Percentiles rank a stretch among this genome's conserved stretches.
These are phyloP conservation scores for Drosophila tanythrix DNA, from an alignment of 2,888 invertebrate species.

Conservation along the genomic window DNA sequence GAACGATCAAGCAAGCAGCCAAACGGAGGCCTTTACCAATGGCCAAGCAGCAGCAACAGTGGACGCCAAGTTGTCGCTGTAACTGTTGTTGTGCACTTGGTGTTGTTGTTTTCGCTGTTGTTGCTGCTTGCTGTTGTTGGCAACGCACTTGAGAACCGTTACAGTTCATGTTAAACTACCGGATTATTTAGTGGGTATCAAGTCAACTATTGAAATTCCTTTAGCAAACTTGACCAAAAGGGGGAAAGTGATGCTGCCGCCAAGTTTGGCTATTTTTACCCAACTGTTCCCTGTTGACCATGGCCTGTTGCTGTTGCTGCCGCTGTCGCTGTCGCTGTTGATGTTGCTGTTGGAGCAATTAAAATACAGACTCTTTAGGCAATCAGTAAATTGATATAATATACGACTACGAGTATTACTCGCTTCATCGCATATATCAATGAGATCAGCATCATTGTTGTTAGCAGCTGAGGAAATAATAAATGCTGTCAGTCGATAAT, in stretches of 20 bases:
- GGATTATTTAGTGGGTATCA: slow-evolving; percentile 29
- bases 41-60: slow-evolving; percentile 30
- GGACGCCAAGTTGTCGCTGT: slow-evolving; percentile 42
- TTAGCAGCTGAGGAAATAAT: slow-evolving; percentile 42
- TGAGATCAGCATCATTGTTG: slow-evolving; percentile 50
- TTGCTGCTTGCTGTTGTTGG: slow-evolving; percentile 20
- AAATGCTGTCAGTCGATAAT: slow-evolving; percentile 10
- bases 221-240: slow-evolving; percentile 3
- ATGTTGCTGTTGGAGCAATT: slow-evolving; percentile 28
- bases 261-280: slow-evolving; percentile 44
- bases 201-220: slow-evolving; percentile 13
- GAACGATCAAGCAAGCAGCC: slow-evolving; percentile 46
- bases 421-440: slow-evolving; percentile 13
- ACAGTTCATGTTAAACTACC: slow-evolving; percentile 50
- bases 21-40: slow-evolving; percentile 57
- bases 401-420: neutral
- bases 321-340: neutral
- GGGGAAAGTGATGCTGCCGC: slow-evolving; percentile 42
- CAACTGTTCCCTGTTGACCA: slow-evolving; percentile 11
- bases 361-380: slow-evolving; percentile 27
- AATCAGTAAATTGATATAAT: slow-evolving; percentile 19
- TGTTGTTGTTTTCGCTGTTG: slow-evolving; percentile 1
- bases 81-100: neutral
- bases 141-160: slow-evolving; percentile 62
- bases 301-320: slow-evolving; percentile 12